These are phyloP conservation scores for Dendrolimus kikuchii DNA, from an alignment of 1,140 invertebrate species.

Conservation along the genomic window DNA sequence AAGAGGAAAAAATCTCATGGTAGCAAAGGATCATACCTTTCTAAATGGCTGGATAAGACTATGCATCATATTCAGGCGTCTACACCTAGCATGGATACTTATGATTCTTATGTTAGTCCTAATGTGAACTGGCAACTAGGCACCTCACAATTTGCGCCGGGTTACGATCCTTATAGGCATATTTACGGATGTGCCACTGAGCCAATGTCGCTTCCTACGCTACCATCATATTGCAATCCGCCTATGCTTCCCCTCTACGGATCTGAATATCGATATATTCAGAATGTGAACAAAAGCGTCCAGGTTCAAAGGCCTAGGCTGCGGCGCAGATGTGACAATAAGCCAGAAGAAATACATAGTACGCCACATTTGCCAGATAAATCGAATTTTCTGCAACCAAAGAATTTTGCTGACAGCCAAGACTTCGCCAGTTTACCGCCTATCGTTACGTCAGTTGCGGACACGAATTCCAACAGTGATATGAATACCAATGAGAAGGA, in stretches of 20 bases:
- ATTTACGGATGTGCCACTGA: constrained; percentile 43
- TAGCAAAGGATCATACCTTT: constrained; percentile 48
- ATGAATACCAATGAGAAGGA: constrained; percentile 53
- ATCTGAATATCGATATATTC: constrained; percentile 43
- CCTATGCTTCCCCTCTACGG: constrained; percentile 30
- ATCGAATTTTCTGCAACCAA: constrained; percentile 50
- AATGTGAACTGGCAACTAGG: constrained; percentile 43
- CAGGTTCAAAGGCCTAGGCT: constrained; percentile 45
- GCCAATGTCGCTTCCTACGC: constrained; percentile 50
- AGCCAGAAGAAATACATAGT: constrained; percentile 45
- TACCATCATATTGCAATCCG: constrained; percentile 45
- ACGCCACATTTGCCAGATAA: constrained; percentile 26
- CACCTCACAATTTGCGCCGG: constrained; percentile 48
- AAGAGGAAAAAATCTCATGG: constrained; percentile 61
- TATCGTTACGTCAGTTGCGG: constrained; percentile 54
- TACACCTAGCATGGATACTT: constrained; percentile 42
- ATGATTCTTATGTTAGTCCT: constrained; percentile 39
- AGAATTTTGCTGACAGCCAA: constrained; percentile 56
- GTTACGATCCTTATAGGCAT: constrained; percentile 46
- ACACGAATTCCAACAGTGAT: constrained; percentile 59
- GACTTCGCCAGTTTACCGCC: constrained; percentile 58
- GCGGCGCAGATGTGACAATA: constrained; percentile 36
- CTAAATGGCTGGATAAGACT: constrained; percentile 62
- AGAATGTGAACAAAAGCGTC: constrained; percentile 42
- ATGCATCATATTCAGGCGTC: constrained; percentile 51